Evolutionary conservation across 1,140 invertebrate genomes (phyloP), one percentile per base, ranked within the genome.

Genomic region (Epicauta chinensis): DNA sequence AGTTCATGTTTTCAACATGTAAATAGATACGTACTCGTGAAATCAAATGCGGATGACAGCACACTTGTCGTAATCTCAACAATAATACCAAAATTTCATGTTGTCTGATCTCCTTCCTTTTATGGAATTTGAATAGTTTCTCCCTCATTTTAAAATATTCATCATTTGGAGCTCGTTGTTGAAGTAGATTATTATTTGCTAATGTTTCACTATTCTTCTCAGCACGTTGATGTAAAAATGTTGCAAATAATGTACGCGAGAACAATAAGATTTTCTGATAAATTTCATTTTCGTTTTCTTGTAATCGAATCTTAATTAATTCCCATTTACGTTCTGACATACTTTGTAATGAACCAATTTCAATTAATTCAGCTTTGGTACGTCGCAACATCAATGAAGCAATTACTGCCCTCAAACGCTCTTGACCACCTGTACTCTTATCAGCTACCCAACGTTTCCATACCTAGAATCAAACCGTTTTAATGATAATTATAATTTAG

Each of bases 11-110:
- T 13, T 14, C 16, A 16, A 50, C 34, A 16, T 14, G 7, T 15
- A 13, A 15, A 35, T 16, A 49, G 17, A 41, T 16, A 58, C 60
- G 61, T 71, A 79, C 78, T 44, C 73, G 67, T 55, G 78, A 76
- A 48, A 95, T 87, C 0, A 97, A 75, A 7, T 81, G 82, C 0
- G 91, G 84, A 76, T 96, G 91, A 64, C 88, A 89, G 69, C 92
- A 94, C 42, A 91, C 82, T 68, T 96, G 93, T 4, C 92, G 75
- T 40, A 96, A 69, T 13, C 93, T 74, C n/a, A 95, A 67, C 10
- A 96, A 64, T 1, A 93, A 71, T 0, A 91, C 83, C 47, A 96
- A 73, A 64, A 95, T 87, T 64, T 89, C 81, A 66, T 85, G 81
- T 3, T 81, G 73, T 61, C 84, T 83, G 0, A 89, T 77, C 41